Percentiles rank a stretch among this genome's conserved stretches.
phyloP scores from a whole-genome alignment of 64 coral and sea anemone species.

The Catalaphyllia jardinei region DNA sequence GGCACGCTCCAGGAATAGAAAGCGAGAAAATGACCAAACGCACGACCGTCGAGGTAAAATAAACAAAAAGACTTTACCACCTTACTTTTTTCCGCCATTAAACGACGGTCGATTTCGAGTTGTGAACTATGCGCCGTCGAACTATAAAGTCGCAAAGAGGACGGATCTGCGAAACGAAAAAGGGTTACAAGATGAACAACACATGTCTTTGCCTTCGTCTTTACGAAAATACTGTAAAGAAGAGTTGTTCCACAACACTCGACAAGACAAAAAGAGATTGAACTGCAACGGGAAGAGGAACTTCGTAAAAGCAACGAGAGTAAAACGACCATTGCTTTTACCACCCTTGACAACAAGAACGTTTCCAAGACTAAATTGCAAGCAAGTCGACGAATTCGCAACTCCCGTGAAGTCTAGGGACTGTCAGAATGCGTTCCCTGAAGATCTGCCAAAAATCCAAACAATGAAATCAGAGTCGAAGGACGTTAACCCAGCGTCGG shows the following conservation, averaged over 20 bases:
- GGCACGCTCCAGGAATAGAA: not conserved
- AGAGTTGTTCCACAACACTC: not conserved
- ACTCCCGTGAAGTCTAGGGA: not conserved
- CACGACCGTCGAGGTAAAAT: not conserved
- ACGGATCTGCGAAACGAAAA: not conserved
- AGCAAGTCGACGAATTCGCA: not conserved
- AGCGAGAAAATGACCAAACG: not conserved
- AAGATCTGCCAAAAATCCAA: conserved; percentile 17
- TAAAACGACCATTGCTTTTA: not conserved
- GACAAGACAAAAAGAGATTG: not conserved
- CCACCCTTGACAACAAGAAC: not conserved
- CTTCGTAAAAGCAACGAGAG: not conserved
- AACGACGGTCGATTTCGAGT: not conserved
- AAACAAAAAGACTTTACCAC: not conserved
- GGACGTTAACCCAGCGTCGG: too few relatives aligned
- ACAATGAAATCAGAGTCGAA: not conserved
- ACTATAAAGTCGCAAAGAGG: not conserved
- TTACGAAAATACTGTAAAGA: not conserved
- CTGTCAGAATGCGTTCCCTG: not conserved
- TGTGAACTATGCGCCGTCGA: not conserved
- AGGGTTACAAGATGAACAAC: not conserved
- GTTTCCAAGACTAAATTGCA: not conserved
- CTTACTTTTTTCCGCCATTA: not conserved
- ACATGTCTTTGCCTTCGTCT: not conserved
- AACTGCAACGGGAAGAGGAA: not conserved